phyloP scores from a whole-genome alignment of 2,888 invertebrate species.

The Ommatoiulus sabulosus region DNA sequence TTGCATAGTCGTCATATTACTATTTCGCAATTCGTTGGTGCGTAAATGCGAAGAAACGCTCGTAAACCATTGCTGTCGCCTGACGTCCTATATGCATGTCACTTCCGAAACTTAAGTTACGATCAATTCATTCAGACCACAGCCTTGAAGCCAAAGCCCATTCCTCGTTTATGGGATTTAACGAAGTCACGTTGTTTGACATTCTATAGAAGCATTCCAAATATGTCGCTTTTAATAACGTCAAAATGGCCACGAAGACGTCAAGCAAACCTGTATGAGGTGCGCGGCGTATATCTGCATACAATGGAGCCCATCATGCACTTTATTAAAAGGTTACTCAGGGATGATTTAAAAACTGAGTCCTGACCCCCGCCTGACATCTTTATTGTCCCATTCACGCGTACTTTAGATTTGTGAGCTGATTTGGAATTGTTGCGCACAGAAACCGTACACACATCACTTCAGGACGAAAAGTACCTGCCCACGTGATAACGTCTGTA shows the following conservation, averaged over 20 bases:
- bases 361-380: constrained; percentile 25
- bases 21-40: too few species aligned
- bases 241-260: background rate
- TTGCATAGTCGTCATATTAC: too few species aligned
- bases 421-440: constrained; percentile 22
- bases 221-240: background rate
- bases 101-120: too few species aligned
- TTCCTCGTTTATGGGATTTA: background rate
- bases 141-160: background rate
- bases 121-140: background rate
- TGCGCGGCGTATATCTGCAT: background rate
- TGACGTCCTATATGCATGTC: too few species aligned
- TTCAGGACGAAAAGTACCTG: constrained; percentile 1
- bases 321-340: constrained; percentile 40
- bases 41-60: too few species aligned
- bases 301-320: constrained; percentile 30
- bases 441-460: constrained; percentile 11
- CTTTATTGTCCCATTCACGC: constrained; percentile 27
- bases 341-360: background rate
- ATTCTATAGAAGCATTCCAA: background rate
- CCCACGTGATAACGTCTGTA: constrained; percentile 38
- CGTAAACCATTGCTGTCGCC: too few species aligned
- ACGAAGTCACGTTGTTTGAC: background rate
- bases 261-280: background rate
- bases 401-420: constrained; percentile 28